Conservation (phyloP, 1,140 invertebrate species). For the Lucilia cuprina region DNA sequence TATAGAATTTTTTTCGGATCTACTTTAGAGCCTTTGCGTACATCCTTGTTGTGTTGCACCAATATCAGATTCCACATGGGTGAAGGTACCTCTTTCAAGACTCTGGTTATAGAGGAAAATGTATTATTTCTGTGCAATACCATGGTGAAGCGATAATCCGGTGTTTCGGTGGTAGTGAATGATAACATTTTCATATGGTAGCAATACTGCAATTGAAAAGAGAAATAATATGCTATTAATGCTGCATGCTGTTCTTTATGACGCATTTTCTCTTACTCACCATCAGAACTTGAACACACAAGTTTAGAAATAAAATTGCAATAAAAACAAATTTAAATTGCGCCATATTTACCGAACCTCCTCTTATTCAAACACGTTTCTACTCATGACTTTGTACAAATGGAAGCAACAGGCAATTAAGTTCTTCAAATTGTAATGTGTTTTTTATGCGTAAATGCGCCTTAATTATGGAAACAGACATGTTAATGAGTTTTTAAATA, state of each 20-base stretch:
- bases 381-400: no score
- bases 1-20: slow-evolving; percentile 48
- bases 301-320: background rate
- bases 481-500: background rate
- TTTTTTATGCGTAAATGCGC: no score
- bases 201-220: slow-evolving; percentile 40
- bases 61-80: slow-evolving; percentile 50
- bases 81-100: slow-evolving; percentile 48
- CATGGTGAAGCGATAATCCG: slow-evolving; percentile 46
- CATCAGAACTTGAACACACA: background rate
- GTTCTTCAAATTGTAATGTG: no score
- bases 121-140: slow-evolving; percentile 49
- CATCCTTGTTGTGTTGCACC: slow-evolving; percentile 41
- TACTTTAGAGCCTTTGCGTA: slow-evolving; percentile 23
- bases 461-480: background rate
- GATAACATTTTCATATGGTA: slow-evolving; percentile 49
- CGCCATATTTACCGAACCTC: background rate
- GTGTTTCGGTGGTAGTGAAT: slow-evolving; percentile 44
- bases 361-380: no score
- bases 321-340: background rate
- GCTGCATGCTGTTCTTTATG: no score
- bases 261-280: background rate
- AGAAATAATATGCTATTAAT: no score
- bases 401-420: no score
- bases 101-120: slow-evolving; percentile 48